Evolutionary conservation across 2,888 invertebrate species (phyloP).

Genomic region (Aleiodes alternator): DNA sequence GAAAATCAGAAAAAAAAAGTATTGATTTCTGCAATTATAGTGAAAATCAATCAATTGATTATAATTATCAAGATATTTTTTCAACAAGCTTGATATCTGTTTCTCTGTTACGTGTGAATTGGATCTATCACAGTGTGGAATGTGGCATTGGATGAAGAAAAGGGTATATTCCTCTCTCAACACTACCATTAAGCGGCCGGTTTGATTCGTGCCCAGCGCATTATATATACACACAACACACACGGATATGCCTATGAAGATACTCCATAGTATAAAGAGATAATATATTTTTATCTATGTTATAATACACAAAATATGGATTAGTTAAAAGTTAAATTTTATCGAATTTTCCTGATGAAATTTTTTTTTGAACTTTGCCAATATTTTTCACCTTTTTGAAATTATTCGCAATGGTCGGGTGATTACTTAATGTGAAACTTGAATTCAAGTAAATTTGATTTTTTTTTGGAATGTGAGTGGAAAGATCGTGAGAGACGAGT

Average conservation of each 20-base stretch:
- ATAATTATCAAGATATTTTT: conserved; percentile 7
- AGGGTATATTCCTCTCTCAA: conserved; percentile 29
- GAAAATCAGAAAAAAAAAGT: no score
- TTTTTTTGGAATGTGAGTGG: conserved; percentile 22
- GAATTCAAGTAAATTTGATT: conserved; percentile 2
- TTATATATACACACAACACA: not conserved
- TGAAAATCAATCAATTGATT: not conserved
- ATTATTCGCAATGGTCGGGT: conserved; percentile 14
- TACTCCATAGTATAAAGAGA: not conserved
- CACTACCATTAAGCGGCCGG: conserved; percentile 30
- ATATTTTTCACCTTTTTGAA: not conserved
- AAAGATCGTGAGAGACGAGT: conserved; percentile 41
- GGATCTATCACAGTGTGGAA: conserved; percentile 51
- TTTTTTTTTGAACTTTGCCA: not conserved
- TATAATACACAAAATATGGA: no score
- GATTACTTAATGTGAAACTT: conserved; percentile 16
- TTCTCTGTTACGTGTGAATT: conserved; percentile 17
- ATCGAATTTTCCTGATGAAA: no score
- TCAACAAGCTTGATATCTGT: not conserved
- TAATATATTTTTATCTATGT: conserved; percentile 1
- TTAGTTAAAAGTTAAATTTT: no score
- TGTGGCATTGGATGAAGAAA: conserved; percentile 50
- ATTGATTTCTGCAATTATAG: not conserved
- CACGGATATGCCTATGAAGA: not conserved
- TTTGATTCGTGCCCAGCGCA: conserved; percentile 29